Conservation (phyloP, 2,797 vertebrate genomes). For the Melanotaenia pygmaea region DNA sequence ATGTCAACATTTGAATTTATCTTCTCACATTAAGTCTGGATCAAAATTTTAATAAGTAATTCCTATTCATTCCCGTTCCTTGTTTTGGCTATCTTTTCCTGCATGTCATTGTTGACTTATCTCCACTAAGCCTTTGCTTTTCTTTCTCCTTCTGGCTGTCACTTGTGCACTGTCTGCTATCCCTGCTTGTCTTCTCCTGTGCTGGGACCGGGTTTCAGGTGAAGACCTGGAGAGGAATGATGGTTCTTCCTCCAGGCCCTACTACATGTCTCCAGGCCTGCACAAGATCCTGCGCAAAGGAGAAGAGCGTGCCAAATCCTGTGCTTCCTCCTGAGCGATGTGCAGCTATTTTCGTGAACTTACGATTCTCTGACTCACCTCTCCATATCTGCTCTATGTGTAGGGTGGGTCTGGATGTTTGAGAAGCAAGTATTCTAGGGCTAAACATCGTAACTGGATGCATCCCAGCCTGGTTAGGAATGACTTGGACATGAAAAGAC, state of each 20-base stretch:
- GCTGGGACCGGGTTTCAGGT: conserved; percentile 80
- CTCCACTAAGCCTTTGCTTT: conserved; percentile 59
- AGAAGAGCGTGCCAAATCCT: conserved; percentile 80
- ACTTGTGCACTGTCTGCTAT: conserved; percentile 24
- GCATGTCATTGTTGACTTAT: conserved; percentile 33
- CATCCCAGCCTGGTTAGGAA: conserved; percentile 48
- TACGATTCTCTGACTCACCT: conserved; percentile 53
- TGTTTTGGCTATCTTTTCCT: conserved; percentile 34
- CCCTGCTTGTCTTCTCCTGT: conserved; percentile 25
- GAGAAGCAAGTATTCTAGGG: conserved; percentile 66
- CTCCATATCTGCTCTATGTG: conserved; percentile 59
- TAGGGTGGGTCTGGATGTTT: conserved; percentile 33
- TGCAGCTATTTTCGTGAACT: conserved; percentile 34
- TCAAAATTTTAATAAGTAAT: conserved; percentile 10
- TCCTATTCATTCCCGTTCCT: conserved; percentile 25
- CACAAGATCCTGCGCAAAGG: conserved; percentile 92
- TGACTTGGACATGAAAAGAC: conserved; percentile 54
- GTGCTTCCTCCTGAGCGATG: conserved; percentile 70
- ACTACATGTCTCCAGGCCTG: conserved; percentile 93
- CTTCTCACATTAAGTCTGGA: conserved; percentile 3
- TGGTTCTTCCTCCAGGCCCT: conserved; percentile 92
- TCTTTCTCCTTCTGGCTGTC: conserved; percentile 47
- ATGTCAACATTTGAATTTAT: conserved; percentile 10
- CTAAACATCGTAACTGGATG: conserved; percentile 66
- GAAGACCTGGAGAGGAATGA: conserved; percentile 98